Base-by-base conservation (phyloP, 2,113 vertebrate genomes). In the Pseudorasbora parva region DNA sequence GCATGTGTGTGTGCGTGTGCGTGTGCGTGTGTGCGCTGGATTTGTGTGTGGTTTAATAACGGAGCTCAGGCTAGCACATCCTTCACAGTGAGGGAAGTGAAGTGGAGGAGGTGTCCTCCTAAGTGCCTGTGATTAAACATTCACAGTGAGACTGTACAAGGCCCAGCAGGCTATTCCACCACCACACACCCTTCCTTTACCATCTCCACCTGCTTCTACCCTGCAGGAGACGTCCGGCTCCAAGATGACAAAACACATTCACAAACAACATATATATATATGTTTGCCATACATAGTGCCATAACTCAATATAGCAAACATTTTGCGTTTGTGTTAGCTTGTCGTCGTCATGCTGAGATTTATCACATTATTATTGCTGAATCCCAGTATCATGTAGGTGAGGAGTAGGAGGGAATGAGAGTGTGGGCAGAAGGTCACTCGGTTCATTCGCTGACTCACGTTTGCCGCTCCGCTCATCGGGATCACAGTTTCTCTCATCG, bases 71-170 rank as follows among this genome's bases (percentile, higher is more conserved):
- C 47, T 82, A 47, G 79, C 57, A 79, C 79, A 79, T 87, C 80
- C 80, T 69, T 82, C 83, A 82, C 68, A 71, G 14, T 78, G 80
- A 45, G 64, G 60, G 59, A 79, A 21, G 43, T 64, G 59, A 62
- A 47, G 74, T 82, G 83, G 86, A 85, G 80, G 75, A 60, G 74
- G 80, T 62, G 25, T 87, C 66, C 79, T 79, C 71, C 80, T 75
- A 87, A 84, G 82, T 51, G 64, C 82, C 30, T 85, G 80, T 85
- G 80, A 87, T 87, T 87, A 82, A 87, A 79, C 83, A 76, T 86
- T 86, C 60, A 84, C 25, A 86, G 59, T 80, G 25, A 80, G 57
- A 19, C 45, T 17, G 19, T 72, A 43, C 27, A 74, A 68, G 47
- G 14, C 54, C 11, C 68, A 78, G 69, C 68, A 74, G 41, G 77